phyloP scores from a whole-genome alignment of 35 echinoderm and acorn worm species.

The Lytechinus variegatus region DNA sequence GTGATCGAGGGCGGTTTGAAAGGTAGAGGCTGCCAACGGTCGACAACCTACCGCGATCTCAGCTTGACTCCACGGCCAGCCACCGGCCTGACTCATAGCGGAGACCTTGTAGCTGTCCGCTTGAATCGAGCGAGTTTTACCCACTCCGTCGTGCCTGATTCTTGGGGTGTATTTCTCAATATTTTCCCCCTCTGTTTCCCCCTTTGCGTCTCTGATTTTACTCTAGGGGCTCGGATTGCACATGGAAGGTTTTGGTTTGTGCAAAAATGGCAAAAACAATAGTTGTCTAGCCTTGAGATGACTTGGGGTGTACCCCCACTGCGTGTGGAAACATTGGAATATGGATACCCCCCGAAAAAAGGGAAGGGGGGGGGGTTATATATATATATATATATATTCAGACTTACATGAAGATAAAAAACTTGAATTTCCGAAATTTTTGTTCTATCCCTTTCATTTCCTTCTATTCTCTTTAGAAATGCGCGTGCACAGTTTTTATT shows the following conservation, averaged over 20 bases:
- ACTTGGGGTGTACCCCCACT: background rate
- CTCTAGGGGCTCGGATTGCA: background rate
- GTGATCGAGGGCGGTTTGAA: background rate
- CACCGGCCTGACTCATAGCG: constrained; percentile 11
- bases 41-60: background rate
- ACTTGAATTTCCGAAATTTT: no score
- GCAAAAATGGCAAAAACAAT: constrained; percentile 19
- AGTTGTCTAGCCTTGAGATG: background rate
- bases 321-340: background rate
- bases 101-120: constrained; percentile 32
- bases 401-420: no score
- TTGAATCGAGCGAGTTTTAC: constrained; percentile 16
- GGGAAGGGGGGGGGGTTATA: no score
- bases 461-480: no score
- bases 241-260: background rate
- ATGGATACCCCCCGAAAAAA: background rate
- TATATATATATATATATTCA: no score
- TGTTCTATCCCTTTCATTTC: no score
- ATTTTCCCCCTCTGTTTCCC: background rate
- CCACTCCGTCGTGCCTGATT: background rate
- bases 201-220: background rate
- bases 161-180: background rate
- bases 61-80: background rate
- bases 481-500: no score
- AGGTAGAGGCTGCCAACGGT: background rate